Base-by-base conservation (phyloP, 2,797 vertebrate genomes). In the Luscinia luscinia region DNA sequence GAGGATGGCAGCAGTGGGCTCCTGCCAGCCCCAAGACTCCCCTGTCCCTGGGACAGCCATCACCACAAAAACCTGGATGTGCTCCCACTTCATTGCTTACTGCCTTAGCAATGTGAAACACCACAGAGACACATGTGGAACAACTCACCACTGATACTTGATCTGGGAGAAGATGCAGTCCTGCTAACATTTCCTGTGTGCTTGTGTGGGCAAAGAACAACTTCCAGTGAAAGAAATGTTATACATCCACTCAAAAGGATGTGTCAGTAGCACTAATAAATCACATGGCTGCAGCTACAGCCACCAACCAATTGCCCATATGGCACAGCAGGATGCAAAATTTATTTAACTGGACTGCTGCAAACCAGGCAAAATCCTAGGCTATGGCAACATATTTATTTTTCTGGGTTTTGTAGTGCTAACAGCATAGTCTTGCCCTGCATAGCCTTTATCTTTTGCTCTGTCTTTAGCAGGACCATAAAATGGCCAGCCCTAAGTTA, bases 11-110 rank as follows among this genome's bases (percentile, higher is more conserved):
- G n/a, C 66, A 52, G 16, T 0, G 1, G 21, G 23, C 19, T 85
- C 57, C 67, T 51, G 66, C 5, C 14, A 30, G 23, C 13, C 20
- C 28, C 1, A 5, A 6, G 41, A 4, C 15, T 34, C 27, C 36
- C 49, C 34, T 30, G 27, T 62, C 20, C 40, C 20, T 38, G n/a
- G 27, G 12, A 68, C 15, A 64, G 36, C 23, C 68, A 75, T 28
- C 32, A 41, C 49, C 51, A 54, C 0, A 0, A 12, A 70, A n/a
- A 70, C 32, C 26, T 58, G 51, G 22, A 51, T 41, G 59, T 0
- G 0, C 23, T 46, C 34, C 16, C 12, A 23, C 34, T 73, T 28
- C 20, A 26, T 9, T 46, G 38, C 27, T 73, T 68, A 6, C 34
- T 90, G 76, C 49, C 30, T 46, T 51, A 55, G 36, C 14, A 22